phyloP scores from a whole-genome alignment of 2,797 vertebrate species.

The Syndactyla subalaris region DNA sequence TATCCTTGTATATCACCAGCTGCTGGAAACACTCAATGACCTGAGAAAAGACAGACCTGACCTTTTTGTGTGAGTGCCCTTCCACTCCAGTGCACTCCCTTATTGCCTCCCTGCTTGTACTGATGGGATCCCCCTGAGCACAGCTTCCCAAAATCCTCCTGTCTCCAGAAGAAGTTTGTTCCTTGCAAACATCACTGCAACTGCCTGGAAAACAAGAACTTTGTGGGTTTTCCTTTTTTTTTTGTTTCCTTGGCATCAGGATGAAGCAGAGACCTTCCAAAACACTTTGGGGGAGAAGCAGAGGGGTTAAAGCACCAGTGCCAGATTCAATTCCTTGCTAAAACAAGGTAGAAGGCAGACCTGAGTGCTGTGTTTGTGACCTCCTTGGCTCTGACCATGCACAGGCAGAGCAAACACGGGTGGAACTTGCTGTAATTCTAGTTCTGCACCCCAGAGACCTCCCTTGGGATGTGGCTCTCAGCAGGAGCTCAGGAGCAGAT shows the following conservation, averaged over 20 bases:
- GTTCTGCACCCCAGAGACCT: neutral
- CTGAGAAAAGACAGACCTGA: conserved; percentile 55
- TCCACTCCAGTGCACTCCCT: conserved; percentile 19
- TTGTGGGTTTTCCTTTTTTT: neutral
- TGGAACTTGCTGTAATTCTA: neutral
- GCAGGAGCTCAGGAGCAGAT: neutral
- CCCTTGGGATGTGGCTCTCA: neutral
- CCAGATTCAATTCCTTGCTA: neutral
- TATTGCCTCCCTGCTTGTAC: neutral
- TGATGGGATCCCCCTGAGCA: neutral
- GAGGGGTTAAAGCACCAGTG: neutral
- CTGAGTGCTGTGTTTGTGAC: neutral
- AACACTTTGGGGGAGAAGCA: neutral
- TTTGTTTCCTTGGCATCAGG: neutral
- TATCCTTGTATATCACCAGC: conserved; percentile 27
- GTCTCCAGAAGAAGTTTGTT: neutral
- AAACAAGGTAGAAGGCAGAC: neutral
- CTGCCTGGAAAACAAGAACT: neutral
- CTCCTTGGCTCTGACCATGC: neutral
- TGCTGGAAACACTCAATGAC: conserved; percentile 47
- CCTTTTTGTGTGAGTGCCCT: conserved; percentile 57
- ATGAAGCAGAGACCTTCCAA: neutral
- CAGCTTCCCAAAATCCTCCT: neutral
- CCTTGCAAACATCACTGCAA: neutral
- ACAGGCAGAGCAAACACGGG: neutral